phyloP scores from a whole-genome alignment of 2,888 invertebrate genomes.

The Rhagium mordax region DNA sequence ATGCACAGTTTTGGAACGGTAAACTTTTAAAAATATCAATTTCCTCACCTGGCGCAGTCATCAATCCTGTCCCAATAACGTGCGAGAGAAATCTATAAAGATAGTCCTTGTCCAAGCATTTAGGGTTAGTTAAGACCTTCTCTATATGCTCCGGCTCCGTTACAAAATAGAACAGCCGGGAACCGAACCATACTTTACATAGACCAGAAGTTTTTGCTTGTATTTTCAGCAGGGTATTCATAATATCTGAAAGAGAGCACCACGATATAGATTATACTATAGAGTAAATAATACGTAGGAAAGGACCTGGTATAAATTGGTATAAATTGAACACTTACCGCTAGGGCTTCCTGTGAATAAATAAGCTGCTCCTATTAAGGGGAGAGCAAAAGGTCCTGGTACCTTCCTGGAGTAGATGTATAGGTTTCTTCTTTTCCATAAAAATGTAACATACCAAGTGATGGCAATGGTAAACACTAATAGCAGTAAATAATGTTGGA shows the following conservation, averaged over 20 bases:
- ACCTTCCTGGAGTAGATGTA: conserved; percentile 71
- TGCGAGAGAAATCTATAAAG: not conserved
- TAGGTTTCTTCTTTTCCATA: conserved; percentile 71
- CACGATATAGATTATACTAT: too few relatives aligned
- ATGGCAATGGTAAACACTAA: not conserved
- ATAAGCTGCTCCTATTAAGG: conserved; percentile 38
- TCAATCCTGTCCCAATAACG: not conserved
- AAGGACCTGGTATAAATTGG: too few relatives aligned
- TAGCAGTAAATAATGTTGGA: not conserved
- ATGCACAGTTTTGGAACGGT: too few relatives aligned
- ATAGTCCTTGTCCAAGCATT: not conserved
- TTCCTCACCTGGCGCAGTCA: conserved; percentile 7
- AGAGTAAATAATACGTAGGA: too few relatives aligned
- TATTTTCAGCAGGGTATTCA: not conserved
- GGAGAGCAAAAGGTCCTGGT: conserved; percentile 45
- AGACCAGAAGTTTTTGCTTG: not conserved
- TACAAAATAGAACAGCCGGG: conserved; percentile 11
- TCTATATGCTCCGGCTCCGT: conserved; percentile 27
- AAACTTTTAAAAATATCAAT: not conserved
- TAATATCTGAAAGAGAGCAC: not conserved
- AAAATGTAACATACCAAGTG: conserved; percentile 35
- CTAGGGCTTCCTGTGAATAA: conserved; percentile 32
- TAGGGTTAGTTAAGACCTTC: not conserved
- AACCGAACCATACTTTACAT: conserved; percentile 31
- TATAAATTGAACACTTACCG: conserved; percentile 35